Base-by-base conservation (phyloP, 1,140 invertebrate species). In the Lanistes nyassanus region DNA sequence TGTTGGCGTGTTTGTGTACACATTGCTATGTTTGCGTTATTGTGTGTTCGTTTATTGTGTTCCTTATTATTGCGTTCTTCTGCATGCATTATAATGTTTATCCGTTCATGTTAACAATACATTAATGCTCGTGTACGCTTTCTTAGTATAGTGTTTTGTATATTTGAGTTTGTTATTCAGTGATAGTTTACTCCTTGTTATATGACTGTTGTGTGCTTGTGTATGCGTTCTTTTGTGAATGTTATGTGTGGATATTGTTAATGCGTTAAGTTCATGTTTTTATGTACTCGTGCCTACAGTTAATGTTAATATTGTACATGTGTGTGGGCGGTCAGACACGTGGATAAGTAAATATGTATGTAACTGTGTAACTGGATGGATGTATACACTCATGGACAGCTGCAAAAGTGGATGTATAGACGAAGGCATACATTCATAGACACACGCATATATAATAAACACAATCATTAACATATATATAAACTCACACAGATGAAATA, bases 171-270 rank as follows among this genome's bases (percentile, higher is more conserved):
- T 53, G 51, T 53, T 53, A 23, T 53, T 11, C 23, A 13, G 51
- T 53, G 13, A 13, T 53, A 53, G 13, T 53, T 23, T 53, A 13
- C 23, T 53, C 51, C 13, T 23, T 13, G 13, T 53, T 65, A 11
- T 65, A 9, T 36, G 3, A 36, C 23, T 7, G 34, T 7, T 66
- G 34, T 66, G 64, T 66, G 64, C 5, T 29, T 66, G 64, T 42
- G 64, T 66, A 36, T 42, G 64, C 39, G 64, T 66, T 29, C 39
- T 29, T 66, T 29, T 66, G 64, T 66, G 64, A 36, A 36, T 66
- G 64, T 66, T n/a, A 36, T 66, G 64, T 66, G 64, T 66, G 64
- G 34, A 36, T 66, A 36, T 66, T 7, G n/a, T n/a, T n/a, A n/a
- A n/a, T n/a, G n/a, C n/a, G n/a, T n/a, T n/a, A n/a, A n/a, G n/a